Conservation (phyloP, 2,888 invertebrate species). For the Embidobia sp. region DNA sequence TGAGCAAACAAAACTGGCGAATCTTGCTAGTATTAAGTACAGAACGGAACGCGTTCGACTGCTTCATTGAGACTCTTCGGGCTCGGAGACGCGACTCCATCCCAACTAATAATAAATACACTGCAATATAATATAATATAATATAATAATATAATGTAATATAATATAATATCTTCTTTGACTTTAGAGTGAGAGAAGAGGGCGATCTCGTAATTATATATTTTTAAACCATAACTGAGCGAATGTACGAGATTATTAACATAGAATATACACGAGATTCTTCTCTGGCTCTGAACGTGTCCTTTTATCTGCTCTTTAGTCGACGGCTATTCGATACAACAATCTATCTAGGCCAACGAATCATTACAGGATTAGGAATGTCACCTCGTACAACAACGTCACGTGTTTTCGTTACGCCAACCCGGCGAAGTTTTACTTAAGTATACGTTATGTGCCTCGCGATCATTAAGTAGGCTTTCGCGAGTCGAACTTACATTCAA, state of each 20-base stretch:
- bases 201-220: background rate
- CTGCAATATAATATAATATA: background rate
- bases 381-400: constrained; percentile 34
- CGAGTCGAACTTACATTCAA: constrained; percentile 10
- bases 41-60: background rate
- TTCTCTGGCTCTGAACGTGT: constrained; percentile 14
- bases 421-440: background rate
- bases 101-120: constrained; percentile 23
- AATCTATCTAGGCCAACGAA: constrained; percentile 56
- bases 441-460: constrained; percentile 7
- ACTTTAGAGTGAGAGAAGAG: constrained; percentile 4
- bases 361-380: constrained; percentile 50
- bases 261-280: background rate
- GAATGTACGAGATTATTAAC: background rate
- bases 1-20: constrained; percentile 18
- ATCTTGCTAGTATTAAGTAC: background rate
- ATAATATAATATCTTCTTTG: constrained; percentile 6
- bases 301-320: background rate
- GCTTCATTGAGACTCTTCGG: too few relatives aligned
- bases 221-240: constrained; percentile 9
- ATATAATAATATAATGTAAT: constrained; percentile 8
- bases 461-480: constrained; percentile 44
- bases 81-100: constrained; percentile 13
- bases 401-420: constrained; percentile 4
- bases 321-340: constrained; percentile 37